Conservation (phyloP, 2,797 vertebrate species). For the Peromyscus attwateri region DNA sequence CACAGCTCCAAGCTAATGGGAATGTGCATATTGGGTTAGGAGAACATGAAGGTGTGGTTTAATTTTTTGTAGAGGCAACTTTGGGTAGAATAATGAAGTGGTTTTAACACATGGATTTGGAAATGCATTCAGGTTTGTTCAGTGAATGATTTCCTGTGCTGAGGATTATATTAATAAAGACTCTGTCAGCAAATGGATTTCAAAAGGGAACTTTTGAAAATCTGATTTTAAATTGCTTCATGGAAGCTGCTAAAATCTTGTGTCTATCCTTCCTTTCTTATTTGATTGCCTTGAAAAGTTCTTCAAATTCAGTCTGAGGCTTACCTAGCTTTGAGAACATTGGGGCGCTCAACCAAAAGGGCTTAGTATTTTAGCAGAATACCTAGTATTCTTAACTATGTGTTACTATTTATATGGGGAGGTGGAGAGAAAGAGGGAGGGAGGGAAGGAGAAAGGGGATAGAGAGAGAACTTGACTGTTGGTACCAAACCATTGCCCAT, state of each 20-base stretch:
- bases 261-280: slow-evolving; percentile 34
- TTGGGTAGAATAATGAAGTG: slow-evolving; percentile 61
- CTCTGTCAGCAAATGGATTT: slow-evolving; percentile 67
- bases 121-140: slow-evolving; percentile 69
- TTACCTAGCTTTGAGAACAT: slow-evolving; percentile 8
- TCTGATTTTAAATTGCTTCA: slow-evolving; percentile 61
- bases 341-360: neutral
- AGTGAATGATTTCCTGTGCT: slow-evolving; percentile 60
- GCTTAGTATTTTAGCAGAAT: slow-evolving; percentile 52
- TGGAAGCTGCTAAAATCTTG: slow-evolving; percentile 51
- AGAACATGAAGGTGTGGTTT: neutral
- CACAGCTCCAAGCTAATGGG: neutral
- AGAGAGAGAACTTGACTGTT: neutral
- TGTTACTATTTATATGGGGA: neutral
- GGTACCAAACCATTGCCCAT: slow-evolving; percentile 14
- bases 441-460: neutral
- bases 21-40: neutral
- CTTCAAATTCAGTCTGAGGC: slow-evolving; percentile 42
- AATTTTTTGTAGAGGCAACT: slow-evolving; percentile 25
- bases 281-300: slow-evolving; percentile 65
- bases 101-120: slow-evolving; percentile 59
- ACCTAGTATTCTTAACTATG: slow-evolving; percentile 25
- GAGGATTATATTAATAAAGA: slow-evolving; percentile 69
- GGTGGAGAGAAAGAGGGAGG: neutral
- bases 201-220: slow-evolving; percentile 57